phyloP scores from a whole-genome alignment of 2,113 vertebrate genomes.

The Pelecanus crispus region DNA sequence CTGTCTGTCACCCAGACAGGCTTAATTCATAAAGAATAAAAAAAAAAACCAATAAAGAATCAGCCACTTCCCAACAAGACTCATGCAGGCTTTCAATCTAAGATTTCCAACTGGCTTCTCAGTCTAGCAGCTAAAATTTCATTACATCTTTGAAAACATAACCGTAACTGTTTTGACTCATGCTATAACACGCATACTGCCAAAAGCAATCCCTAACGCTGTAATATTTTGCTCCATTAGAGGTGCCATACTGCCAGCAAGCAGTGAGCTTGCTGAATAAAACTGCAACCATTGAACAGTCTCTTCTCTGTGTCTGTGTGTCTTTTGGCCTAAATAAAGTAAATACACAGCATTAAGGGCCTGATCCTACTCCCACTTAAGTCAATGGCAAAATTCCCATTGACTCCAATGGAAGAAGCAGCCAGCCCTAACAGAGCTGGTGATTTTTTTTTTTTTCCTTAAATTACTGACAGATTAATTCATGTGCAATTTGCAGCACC shows the following conservation, averaged over 20 bases:
- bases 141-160: constrained; percentile 31
- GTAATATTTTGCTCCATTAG: not conserved
- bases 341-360: constrained; percentile 30
- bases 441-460: not conserved
- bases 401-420: not conserved
- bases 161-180: not conserved
- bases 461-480: not conserved
- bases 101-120: not conserved
- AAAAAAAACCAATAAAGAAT: not conserved
- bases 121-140: not conserved
- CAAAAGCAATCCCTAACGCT: not conserved
- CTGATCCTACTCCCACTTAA: constrained; percentile 43
- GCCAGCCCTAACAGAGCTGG: not conserved
- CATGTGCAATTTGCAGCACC: not conserved
- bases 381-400: constrained; percentile 16
- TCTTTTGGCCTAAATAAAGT: constrained; percentile 39
- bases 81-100: not conserved
- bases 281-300: constrained; percentile 1
- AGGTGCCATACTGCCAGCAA: not conserved
- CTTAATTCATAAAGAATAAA: not conserved
- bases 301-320: constrained; percentile 44
- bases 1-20: not conserved
- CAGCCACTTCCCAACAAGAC: not conserved
- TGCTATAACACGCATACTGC: not conserved
- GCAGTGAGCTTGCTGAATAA: not conserved